Evolutionary conservation across 2,797 vertebrate genomes (phyloP).

Genomic region (Danio tinwini): DNA sequence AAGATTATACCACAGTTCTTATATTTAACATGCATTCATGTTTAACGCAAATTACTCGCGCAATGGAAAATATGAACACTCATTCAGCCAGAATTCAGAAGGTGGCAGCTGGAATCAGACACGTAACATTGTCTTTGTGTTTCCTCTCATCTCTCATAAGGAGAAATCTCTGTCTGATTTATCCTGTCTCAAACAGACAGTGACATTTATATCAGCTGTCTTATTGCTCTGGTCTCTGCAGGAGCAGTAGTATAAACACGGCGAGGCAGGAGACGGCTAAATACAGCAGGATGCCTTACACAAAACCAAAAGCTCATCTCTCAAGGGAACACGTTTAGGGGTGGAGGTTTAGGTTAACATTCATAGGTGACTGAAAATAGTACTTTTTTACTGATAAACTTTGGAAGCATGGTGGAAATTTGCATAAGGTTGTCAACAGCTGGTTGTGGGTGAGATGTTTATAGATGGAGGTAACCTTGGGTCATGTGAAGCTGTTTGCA

Average conservation of each 20-base stretch:
- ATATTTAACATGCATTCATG: neutral
- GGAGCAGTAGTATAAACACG: slow-evolving; percentile 31
- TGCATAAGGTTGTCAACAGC: neutral
- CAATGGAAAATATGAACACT: neutral
- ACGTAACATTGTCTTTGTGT: neutral
- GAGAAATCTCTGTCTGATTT: slow-evolving; percentile 42
- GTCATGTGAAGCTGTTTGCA: slow-evolving; percentile 20
- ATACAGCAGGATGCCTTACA: neutral
- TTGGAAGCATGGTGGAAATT: neutral
- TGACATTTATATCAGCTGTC: slow-evolving; percentile 43
- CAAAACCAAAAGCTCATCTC: slow-evolving; percentile 9
- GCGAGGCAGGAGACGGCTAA: slow-evolving; percentile 4
- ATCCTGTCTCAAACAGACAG: slow-evolving; percentile 31
- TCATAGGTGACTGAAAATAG: slow-evolving; percentile 5
- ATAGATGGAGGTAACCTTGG: slow-evolving; percentile 9
- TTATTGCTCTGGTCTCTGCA: slow-evolving; percentile 31
- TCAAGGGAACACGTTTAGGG: neutral
- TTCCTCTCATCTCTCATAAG: slow-evolving; percentile 32
- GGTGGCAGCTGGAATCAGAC: neutral
- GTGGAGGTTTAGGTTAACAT: neutral
- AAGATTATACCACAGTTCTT: neutral
- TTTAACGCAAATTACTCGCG: neutral
- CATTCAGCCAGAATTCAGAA: neutral
- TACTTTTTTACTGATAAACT: neutral
- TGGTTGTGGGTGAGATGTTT: slow-evolving; percentile 15